Evolutionary conservation across 2,888 invertebrate species (phyloP).

Genomic region (Thymelicus sylvestris): DNA sequence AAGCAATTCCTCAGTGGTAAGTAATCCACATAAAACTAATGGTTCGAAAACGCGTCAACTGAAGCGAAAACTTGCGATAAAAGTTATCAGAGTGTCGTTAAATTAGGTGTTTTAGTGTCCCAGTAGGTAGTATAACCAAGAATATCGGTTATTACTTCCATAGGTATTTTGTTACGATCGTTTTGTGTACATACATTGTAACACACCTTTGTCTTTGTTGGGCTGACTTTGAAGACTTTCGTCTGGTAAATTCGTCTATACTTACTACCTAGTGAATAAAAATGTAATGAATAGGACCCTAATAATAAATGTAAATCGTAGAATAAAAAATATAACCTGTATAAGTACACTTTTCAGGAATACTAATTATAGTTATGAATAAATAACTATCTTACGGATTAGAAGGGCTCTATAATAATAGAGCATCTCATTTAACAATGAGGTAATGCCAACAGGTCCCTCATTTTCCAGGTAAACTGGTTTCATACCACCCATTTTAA

Average conservation of each 20-base stretch:
- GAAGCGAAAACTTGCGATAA: conserved; percentile 81
- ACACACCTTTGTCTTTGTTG: background rate
- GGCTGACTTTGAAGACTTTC: background rate
- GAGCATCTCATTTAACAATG: too few relatives aligned
- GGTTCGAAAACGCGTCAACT: conserved; percentile 79
- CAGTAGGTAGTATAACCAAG: conserved; percentile 7
- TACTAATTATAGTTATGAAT: too few relatives aligned
- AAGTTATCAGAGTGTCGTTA: conserved; percentile 83
- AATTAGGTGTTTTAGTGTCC: conserved; percentile 74
- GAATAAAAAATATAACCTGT: too few relatives aligned
- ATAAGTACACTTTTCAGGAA: too few relatives aligned
- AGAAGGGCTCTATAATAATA: too few relatives aligned
- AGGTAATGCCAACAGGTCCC: too few relatives aligned
- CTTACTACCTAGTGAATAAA: too few relatives aligned
- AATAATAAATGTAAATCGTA: too few relatives aligned
- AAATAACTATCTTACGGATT: too few relatives aligned
- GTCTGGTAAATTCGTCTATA: background rate
- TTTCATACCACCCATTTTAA: too few relatives aligned
- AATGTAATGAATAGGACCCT: too few relatives aligned
- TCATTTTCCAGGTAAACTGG: too few relatives aligned
- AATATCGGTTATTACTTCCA: background rate
- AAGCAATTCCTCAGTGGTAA: conserved; percentile 73
- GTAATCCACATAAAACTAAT: conserved; percentile 82
- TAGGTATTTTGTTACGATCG: background rate
- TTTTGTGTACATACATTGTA: conserved; percentile 2